Base-by-base conservation (phyloP, 1,140 invertebrate species). In the Copidosoma floridanum region DNA sequence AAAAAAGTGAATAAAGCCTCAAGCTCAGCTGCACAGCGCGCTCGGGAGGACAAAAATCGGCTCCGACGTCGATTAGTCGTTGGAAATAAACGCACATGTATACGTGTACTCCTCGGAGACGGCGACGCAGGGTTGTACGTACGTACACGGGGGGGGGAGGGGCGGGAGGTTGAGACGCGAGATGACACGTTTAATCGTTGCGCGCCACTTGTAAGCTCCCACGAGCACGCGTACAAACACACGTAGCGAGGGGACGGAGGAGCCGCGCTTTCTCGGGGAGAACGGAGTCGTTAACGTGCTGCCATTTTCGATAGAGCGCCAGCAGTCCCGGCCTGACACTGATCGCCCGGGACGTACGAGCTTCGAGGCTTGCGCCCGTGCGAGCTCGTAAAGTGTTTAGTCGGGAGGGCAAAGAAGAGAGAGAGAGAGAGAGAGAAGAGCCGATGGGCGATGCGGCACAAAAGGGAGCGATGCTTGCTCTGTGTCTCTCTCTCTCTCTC, bases 341-440 rank as follows among this genome's bases (percentile, higher is more conserved):
- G 75, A 80, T 77, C 75, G 72, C 57, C 48, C 65, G 66, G 73
- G 78, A 79, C 77, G 73, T 73, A 63, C 71, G 76, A 14, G 27
- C 50, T 32, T n/a, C n/a, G n/a, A n/a, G n/a, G n/a, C n/a, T n/a
- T 24, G 32, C 29, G n/a, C 24, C 14, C 12, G 74, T n/a, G 72
- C 77, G 77, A 76, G 72, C 77, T 77, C 75, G 71, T 78, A 80
- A 80, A 80, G 75, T 78, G 76, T 79, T 80, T 78, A 78, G 78
- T n/a, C n/a, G 57, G 65, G 59, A 63, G 61, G 57, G 61, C 27
- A 20, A 41, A 58, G 50, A 59, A 64, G 65, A 67, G 69, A 64
- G 66, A 63, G 59, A 59, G 64, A 62, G 63, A 38, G 37, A 64
- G 65, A 59, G 68, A 66, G 65, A 54, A 65, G 61, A 56, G 51